Evolutionary conservation across 2,113 vertebrate genomes (phyloP).

Genomic region (Phalacrocorax carbo): DNA sequence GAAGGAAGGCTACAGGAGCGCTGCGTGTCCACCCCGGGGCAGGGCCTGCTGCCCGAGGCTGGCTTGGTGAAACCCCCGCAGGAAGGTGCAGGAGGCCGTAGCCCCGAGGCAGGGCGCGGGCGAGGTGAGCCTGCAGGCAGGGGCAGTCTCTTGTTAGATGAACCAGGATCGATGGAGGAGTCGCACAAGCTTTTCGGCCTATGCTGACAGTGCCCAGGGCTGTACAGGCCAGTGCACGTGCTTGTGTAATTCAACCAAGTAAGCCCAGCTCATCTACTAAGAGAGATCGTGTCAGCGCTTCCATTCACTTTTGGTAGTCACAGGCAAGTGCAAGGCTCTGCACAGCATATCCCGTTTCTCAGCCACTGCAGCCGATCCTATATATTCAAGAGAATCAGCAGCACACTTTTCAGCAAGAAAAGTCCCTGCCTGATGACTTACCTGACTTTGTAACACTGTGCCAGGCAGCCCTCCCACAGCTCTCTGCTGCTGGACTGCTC

Average conservation of each 20-base stretch:
- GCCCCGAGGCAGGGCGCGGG: background rate
- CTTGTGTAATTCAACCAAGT: background rate
- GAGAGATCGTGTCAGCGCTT: background rate
- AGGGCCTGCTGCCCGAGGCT: background rate
- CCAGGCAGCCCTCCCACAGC: background rate
- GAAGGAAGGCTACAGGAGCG: background rate
- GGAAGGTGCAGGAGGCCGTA: background rate
- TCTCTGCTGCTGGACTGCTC: background rate
- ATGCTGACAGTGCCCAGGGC: background rate
- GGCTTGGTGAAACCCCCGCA: accelerated
- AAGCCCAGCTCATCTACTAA: background rate
- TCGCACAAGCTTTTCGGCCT: background rate
- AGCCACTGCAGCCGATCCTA: background rate
- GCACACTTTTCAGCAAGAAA: background rate
- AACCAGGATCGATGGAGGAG: background rate
- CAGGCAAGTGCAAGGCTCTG: background rate
- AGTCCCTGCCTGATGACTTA: background rate
- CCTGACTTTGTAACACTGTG: background rate
- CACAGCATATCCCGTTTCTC: background rate
- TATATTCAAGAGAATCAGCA: background rate
- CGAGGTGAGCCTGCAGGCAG: background rate
- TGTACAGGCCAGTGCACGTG: accelerated
- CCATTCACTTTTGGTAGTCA: background rate
- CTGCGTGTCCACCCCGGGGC: accelerated
- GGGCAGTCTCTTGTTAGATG: accelerated